These are phyloP conservation scores for Metopolophium dirhodum DNA, from an alignment of 1,140 invertebrate genomes.

Conservation along the genomic window DNA sequence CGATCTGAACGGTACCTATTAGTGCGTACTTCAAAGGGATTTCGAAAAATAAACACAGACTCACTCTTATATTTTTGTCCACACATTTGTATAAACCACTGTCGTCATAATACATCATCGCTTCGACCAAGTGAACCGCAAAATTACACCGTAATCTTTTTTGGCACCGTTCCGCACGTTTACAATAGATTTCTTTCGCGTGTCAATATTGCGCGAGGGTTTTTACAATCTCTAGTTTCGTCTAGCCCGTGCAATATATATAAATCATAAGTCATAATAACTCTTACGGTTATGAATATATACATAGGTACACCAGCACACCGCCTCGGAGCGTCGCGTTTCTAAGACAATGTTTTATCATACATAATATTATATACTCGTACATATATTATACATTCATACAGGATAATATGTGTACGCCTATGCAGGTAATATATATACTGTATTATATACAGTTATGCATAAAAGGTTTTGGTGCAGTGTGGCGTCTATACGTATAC, in stretches of 20 bases:
- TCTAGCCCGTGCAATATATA: neutral
- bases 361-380: neutral
- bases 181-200: neutral
- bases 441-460: neutral
- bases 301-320: neutral
- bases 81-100: neutral
- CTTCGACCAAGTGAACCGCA: neutral
- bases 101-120: slow-evolving; percentile 19
- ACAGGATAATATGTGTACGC: neutral
- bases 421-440: neutral
- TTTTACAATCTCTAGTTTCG: neutral
- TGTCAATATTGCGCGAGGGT: neutral
- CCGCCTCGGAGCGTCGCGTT: neutral
- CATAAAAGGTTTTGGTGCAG: neutral
- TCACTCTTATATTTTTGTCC: neutral
- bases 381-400: neutral
- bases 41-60: neutral
- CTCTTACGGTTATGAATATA: neutral
- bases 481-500: neutral
- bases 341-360: neutral
- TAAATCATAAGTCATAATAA: neutral
- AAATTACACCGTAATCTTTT: neutral
- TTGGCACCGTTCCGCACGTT: slow-evolving; percentile 9
- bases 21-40: neutral
- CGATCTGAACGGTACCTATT: neutral